Evolutionary conservation across 2,113 vertebrate genomes (phyloP).

Genomic region (Gymnarchus niloticus): DNA sequence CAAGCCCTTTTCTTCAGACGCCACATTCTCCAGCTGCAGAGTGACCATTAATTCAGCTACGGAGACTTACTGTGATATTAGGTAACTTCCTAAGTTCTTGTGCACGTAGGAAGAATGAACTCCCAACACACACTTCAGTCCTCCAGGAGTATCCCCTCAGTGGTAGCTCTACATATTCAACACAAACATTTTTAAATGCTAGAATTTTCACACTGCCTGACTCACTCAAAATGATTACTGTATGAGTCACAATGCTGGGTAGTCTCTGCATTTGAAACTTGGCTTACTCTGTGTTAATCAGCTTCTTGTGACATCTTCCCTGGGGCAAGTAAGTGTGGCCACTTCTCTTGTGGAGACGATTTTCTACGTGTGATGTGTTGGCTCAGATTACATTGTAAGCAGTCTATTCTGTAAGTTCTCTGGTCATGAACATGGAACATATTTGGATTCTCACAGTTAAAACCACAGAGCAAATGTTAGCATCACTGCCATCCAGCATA

Average conservation of each 20-base stretch:
- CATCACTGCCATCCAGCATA: background rate
- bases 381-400: background rate
- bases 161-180: background rate
- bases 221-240: background rate
- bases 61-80: background rate
- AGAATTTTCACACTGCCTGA: background rate
- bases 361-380: conserved; percentile 2
- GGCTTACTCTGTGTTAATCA: background rate
- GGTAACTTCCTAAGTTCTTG: background rate
- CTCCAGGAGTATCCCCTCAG: background rate
- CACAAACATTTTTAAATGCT: background rate
- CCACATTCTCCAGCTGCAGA: background rate
- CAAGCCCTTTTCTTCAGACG: background rate
- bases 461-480: conserved; percentile 3
- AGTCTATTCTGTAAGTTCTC: background rate
- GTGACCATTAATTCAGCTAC: background rate
- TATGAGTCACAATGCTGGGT: background rate
- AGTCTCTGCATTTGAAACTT: background rate
- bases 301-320: background rate
- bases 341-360: background rate
- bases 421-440: background rate
- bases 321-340: background rate
- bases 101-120: background rate
- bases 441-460: background rate
- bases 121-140: background rate